A percentile compares a stretch with the other conserved stretches of the same genome.
Evolutionary conservation across 1,140 invertebrate genomes (phyloP).

Genomic region (Drosophila hydei): DNA sequence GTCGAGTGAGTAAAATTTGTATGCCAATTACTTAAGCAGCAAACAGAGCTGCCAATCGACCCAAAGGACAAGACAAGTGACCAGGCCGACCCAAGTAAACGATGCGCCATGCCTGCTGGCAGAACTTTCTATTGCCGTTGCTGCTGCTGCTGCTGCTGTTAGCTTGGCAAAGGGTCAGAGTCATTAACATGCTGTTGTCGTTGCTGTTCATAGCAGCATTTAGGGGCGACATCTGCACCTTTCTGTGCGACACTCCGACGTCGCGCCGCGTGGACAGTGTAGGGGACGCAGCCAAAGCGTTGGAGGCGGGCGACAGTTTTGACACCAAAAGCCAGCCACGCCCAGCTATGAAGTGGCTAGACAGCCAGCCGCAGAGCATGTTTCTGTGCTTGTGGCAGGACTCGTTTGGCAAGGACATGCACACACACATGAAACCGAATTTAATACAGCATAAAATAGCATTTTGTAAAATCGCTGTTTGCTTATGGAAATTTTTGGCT

Average conservation of each 20-base stretch:
- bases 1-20: constrained; percentile 67
- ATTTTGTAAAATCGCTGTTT: constrained; percentile 71
- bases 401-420: constrained; percentile 34
- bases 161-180: constrained; percentile 64
- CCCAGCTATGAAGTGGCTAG: constrained; percentile 37
- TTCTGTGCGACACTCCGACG: constrained; percentile 45
- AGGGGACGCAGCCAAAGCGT: background rate
- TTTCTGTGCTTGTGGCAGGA: constrained; percentile 34
- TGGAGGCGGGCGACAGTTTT: constrained; percentile 55
- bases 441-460: constrained; percentile 65
- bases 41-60: constrained; percentile 45
- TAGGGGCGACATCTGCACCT: constrained; percentile 75
- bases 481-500: constrained; percentile 59
- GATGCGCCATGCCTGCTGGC: constrained; percentile 12
- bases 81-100: constrained; percentile 55
- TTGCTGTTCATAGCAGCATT: constrained; percentile 61
- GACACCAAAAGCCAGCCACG: constrained; percentile 77
- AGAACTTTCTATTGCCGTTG: constrained; percentile 4
- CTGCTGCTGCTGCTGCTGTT: background rate
- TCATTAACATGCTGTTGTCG: constrained; percentile 79
- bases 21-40: constrained; percentile 77
- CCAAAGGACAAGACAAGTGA: constrained; percentile 59
- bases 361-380: constrained; percentile 46
- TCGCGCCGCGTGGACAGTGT: constrained; percentile 11
- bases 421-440: constrained; percentile 31